These are phyloP conservation scores for Puntigrus tetrazona DNA, from an alignment of 2,113 vertebrate genomes.

Conservation along the genomic window DNA sequence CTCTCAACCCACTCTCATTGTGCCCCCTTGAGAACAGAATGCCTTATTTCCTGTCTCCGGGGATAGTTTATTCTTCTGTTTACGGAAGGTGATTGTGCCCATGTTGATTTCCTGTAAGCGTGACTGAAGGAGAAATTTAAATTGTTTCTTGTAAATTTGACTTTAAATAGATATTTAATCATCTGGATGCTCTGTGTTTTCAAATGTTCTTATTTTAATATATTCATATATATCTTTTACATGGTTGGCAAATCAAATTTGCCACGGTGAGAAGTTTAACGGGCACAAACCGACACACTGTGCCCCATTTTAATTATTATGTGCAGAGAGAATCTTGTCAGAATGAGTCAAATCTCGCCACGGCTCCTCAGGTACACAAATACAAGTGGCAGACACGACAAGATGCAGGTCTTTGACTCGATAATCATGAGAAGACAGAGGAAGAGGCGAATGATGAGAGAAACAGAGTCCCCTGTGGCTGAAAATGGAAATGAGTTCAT, in stretches of 20 bases:
- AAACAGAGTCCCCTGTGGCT: slow-evolving; percentile 15
- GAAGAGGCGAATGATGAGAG: slow-evolving; percentile 27
- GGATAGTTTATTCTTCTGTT: slow-evolving; percentile 40
- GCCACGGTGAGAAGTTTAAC: slow-evolving; percentile 20
- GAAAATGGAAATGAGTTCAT: neutral
- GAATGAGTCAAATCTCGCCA: slow-evolving; percentile 35
- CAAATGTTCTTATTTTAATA: neutral
- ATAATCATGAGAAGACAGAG: slow-evolving; percentile 44
- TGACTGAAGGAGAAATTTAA: slow-evolving; percentile 14
- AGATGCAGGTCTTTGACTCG: slow-evolving; percentile 15
- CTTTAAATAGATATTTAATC: slow-evolving; percentile 13
- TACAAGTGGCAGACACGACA: slow-evolving; percentile 32
- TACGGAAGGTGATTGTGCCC: neutral
- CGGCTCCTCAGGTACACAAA: slow-evolving; percentile 30
- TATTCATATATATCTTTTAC: neutral
- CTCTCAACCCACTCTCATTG: neutral
- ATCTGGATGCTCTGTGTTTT: neutral
- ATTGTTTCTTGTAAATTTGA: slow-evolving; percentile 22
- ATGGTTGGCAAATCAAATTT: slow-evolving; percentile 38
- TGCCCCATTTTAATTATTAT: slow-evolving; percentile 31
- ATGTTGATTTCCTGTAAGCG: slow-evolving; percentile 19
- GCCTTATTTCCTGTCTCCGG: slow-evolving; percentile 23
- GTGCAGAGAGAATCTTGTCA: neutral
- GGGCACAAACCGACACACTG: slow-evolving; percentile 8
- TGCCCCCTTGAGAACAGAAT: slow-evolving; percentile 11